Base-by-base conservation (phyloP, 2,113 vertebrate species). In the Malurus melanocephalus region DNA sequence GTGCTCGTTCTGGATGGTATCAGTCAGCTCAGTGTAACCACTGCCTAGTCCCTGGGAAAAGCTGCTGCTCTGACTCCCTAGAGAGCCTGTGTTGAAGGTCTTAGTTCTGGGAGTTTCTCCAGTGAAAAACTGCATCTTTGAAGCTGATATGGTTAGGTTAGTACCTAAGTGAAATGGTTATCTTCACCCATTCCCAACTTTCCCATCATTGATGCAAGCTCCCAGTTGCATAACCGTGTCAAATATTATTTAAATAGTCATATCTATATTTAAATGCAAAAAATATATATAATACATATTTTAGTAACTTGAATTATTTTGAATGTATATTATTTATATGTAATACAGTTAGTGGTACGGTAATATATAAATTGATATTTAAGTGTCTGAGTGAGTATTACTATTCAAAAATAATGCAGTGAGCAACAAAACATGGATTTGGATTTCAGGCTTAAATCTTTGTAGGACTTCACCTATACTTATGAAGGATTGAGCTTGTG, bases 1-100 rank as follows among this genome's bases (percentile, higher is more conserved):
- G 33, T 66, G 18, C 21, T 81, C 0, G 0, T 68, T 68, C 49
- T 61, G 51, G 35, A 7, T 16, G 42, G 1, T 14, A 7, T 3
- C 28, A 72, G 26, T 51, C 30, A 46, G 43, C 28, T 77, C n/a
- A 27, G n/a, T 5, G 6, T 81, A 59, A 59, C 10, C 45, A 16
- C 23, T 33, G 33, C 35, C 20, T 52, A 64, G 69, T 22, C n/a
- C 45, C 15, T 19, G 19, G 49, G 42, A 85, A 42, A 53, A 68
- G 28, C 8, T 52, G 23, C 57, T 68, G 46, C 38, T 87, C 51
- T 32, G 28, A 28, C 10, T 56, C 65, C 24, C 9, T 38, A 52
- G 35, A 80, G 72, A 80, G 65, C 32, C 20, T 9, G 10, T 10
- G 33, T 19, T 52, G 13, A 46, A 66, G 73, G 15, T 65, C 46